Conservation (phyloP, 2,113 vertebrate genomes). For the Rana temporaria region DNA sequence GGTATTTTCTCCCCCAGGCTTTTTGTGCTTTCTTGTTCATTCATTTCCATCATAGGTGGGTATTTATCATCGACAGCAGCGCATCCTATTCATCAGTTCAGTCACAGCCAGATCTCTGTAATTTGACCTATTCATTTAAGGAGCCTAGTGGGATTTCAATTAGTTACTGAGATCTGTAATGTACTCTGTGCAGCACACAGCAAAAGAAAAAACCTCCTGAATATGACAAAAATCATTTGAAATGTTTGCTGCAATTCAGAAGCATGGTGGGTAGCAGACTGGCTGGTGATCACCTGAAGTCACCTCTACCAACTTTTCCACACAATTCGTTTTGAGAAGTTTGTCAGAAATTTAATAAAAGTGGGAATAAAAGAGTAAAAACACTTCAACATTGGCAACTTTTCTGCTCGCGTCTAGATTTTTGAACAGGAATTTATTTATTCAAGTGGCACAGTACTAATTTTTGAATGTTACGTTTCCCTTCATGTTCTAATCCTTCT, state of each 20-base stretch:
- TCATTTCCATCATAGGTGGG: conserved; percentile 52
- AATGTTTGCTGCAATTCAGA: conserved; percentile 35
- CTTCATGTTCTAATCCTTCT: conserved; percentile 1
- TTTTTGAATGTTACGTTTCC: conserved; percentile 2
- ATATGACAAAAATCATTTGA: conserved; percentile 37
- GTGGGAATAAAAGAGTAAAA: neutral
- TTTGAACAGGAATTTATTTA: neutral
- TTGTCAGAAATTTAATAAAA: neutral
- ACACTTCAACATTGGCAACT: neutral
- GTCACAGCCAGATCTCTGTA: conserved; percentile 49
- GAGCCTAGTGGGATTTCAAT: conserved; percentile 56
- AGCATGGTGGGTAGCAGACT: conserved; percentile 15
- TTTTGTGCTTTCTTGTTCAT: conserved; percentile 43
- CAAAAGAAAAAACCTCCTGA: conserved; percentile 24
- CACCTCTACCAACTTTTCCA: conserved; percentile 44
- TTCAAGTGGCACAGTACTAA: conserved; percentile 2
- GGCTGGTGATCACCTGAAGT: conserved; percentile 7
- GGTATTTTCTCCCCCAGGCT: conserved; percentile 44
- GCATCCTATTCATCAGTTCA: conserved; percentile 55
- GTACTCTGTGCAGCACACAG: conserved; percentile 18
- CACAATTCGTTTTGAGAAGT: conserved; percentile 15
- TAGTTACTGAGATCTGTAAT: conserved; percentile 53
- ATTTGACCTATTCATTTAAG: conserved; percentile 59
- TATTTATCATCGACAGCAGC: conserved; percentile 49
- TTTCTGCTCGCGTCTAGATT: neutral